Percentiles rank a stretch among this genome's conserved stretches.
Conservation (phyloP, 2,797 vertebrate species). For the Gadopsis bispinosus region DNA sequence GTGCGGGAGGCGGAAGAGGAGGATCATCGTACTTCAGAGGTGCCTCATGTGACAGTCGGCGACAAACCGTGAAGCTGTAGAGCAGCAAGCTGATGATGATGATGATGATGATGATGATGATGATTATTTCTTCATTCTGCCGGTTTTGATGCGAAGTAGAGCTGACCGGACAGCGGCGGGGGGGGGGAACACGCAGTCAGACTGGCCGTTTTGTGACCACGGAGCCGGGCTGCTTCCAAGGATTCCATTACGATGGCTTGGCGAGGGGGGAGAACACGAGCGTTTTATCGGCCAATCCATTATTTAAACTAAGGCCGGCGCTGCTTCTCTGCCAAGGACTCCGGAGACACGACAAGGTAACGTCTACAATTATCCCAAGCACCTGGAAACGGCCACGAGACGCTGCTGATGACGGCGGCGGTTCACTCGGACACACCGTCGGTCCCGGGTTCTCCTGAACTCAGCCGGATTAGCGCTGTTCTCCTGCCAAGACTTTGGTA, state of each 20-base stretch:
- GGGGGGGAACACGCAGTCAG: constrained; percentile 35
- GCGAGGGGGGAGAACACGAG: constrained; percentile 57
- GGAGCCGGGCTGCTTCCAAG: constrained; percentile 39
- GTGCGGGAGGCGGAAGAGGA: too few species aligned
- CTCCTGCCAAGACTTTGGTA: neutral
- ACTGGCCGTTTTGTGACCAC: constrained; percentile 26
- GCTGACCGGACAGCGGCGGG: constrained; percentile 14
- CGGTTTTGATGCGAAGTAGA: constrained; percentile 20
- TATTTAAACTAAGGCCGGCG: constrained; percentile 41
- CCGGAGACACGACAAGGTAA: constrained; percentile 65
- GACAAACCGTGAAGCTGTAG: constrained; percentile 3
- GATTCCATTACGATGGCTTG: constrained; percentile 69
- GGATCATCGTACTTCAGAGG: constrained; percentile 38
- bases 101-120: constrained; percentile 17
- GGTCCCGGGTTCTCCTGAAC: neutral
- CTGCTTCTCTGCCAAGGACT: constrained; percentile 32
- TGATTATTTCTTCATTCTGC: neutral
- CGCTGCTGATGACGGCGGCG: constrained; percentile 17
- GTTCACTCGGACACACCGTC: constrained; percentile 11
- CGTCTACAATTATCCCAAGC: neutral
- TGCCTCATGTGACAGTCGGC: constrained; percentile 64
- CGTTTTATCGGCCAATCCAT: constrained; percentile 50
- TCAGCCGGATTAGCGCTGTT: constrained; percentile 24
- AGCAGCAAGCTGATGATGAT: neutral
- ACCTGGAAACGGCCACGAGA: neutral